Percentiles rank a stretch among this genome's conserved stretches.
Conservation (phyloP, 2,113 vertebrate genomes). For the Herpetotheres cachinnans region DNA sequence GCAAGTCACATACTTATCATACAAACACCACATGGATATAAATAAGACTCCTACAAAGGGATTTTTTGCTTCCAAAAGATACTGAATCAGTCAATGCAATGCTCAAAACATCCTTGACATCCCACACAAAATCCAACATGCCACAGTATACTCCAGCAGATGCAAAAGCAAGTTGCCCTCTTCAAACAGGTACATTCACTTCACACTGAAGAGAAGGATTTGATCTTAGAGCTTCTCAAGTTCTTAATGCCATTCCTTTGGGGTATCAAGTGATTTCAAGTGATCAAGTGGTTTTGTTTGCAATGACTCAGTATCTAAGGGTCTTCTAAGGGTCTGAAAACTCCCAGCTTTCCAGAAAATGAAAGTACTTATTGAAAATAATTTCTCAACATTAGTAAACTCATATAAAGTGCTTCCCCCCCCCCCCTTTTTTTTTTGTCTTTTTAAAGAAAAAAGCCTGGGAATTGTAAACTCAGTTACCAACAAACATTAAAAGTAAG, state of each 20-base stretch:
- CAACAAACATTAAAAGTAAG: not conserved
- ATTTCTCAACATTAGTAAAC: not conserved
- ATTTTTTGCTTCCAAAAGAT: not conserved
- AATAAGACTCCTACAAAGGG: not conserved
- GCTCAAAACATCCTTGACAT: not conserved
- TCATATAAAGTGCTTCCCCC: fast-evolving
- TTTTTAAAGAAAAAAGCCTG: not conserved
- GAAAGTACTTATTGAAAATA: not conserved
- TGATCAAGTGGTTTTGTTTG: not conserved
- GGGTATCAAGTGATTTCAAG: not conserved
- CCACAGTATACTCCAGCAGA: not conserved
- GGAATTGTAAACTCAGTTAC: not conserved
- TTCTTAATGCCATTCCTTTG: not conserved
- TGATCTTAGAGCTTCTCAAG: not conserved
- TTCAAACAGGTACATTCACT: not conserved
- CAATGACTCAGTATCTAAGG: not conserved
- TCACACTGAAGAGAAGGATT: not conserved
- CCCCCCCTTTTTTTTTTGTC: fast-evolving
- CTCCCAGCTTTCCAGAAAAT: not conserved
- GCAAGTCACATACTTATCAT: not conserved
- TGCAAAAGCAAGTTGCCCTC: not conserved
- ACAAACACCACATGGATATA: not conserved
- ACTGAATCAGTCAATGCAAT: not conserved
- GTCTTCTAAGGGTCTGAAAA: not conserved
- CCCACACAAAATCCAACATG: not conserved